Evolutionary conservation across 2,888 invertebrate genomes (phyloP).

Genomic region (Pandemis corylana): DNA sequence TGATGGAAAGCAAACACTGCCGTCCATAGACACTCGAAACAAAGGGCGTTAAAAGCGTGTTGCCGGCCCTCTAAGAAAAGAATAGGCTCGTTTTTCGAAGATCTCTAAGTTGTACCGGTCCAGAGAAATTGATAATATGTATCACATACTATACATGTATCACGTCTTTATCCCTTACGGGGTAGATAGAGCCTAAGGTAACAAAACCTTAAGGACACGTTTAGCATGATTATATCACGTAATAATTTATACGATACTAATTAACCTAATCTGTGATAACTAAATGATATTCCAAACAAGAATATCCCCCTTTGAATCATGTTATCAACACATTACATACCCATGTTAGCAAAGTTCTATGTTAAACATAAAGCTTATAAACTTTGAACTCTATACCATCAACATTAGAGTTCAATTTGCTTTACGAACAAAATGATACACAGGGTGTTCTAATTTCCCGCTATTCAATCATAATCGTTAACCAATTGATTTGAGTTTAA

Average conservation of each 20-base stretch:
- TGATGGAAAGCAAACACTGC: no score
- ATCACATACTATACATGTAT: no score
- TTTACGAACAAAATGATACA: not conserved
- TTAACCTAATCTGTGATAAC: not conserved
- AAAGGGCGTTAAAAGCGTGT: no score
- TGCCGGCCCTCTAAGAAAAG: no score
- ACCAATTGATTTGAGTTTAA: conserved; percentile 18
- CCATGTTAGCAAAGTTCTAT: not conserved
- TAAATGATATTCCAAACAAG: conserved; percentile 1
- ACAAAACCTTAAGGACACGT: no score
- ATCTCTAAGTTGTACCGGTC: no score
- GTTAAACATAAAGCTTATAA: not conserved
- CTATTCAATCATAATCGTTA: not conserved
- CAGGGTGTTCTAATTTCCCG: not conserved
- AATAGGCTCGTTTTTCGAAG: no score
- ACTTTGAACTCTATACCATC: not conserved
- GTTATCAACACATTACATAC: not conserved
- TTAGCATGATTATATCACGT: not conserved
- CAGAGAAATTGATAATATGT: no score
- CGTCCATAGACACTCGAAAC: no score
- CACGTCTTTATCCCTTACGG: no score
- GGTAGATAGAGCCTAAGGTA: no score
- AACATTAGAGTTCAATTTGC: not conserved
- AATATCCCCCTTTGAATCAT: not conserved
- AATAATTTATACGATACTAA: not conserved